Percentiles rank a stretch among this genome's conserved stretches.
Conservation (phyloP, 2,113 vertebrate species). For the Pterocles burchelli region DNA sequence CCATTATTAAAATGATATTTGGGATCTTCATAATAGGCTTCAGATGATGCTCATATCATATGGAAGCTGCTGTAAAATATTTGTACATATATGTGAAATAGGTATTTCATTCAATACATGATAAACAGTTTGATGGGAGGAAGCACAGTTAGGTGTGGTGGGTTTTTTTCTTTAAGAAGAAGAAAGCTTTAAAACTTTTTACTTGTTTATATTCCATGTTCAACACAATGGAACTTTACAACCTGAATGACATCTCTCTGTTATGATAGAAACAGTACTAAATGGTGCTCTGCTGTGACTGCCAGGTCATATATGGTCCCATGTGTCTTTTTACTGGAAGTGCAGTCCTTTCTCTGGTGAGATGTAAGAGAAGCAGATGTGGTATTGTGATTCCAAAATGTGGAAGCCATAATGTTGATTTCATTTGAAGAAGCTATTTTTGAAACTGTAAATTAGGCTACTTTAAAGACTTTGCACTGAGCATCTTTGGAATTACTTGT, state of each 20-base stretch:
- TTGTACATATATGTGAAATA: neutral
- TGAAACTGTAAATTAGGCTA: neutral
- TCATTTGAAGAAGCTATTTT: neutral
- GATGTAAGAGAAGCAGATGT: neutral
- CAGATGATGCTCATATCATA: neutral
- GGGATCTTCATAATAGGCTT: neutral
- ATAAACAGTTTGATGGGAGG: neutral
- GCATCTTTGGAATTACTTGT: neutral
- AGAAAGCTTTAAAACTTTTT: neutral
- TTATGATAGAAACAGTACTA: neutral
- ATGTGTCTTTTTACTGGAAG: rapidly evolving
- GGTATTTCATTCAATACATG: neutral
- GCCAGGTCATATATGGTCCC: neutral
- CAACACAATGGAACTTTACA: neutral
- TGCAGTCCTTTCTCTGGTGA: neutral
- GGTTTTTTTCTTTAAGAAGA: neutral
- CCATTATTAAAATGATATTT: neutral
- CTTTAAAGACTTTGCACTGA: neutral
- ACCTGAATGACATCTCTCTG: neutral
- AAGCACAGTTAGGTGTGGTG: neutral
- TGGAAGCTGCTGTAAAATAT: neutral
- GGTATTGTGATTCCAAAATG: neutral
- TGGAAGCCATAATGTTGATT: neutral
- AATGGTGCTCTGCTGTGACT: neutral
- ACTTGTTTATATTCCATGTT: neutral